These are phyloP conservation scores for Pollenia labialis DNA, from an alignment of 2,888 invertebrate genomes.

Conservation along the genomic window DNA sequence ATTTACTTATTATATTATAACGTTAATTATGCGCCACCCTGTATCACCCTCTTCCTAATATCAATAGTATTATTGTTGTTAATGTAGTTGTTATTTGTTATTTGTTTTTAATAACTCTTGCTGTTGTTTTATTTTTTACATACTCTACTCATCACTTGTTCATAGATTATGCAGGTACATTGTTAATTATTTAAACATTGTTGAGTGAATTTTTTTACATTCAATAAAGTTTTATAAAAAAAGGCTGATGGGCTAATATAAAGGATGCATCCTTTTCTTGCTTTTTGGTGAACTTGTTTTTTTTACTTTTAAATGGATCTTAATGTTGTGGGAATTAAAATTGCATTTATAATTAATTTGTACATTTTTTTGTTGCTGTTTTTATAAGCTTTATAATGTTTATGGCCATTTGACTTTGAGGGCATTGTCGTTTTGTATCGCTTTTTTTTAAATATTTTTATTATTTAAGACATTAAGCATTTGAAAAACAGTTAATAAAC, in stretches of 20 bases:
- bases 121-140: constrained; percentile 65
- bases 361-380: constrained; percentile 43
- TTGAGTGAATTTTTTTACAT: constrained; percentile 64
- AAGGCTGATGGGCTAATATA: background rate
- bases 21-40: too few species aligned
- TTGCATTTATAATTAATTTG: constrained; percentile 69
- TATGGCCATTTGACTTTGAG: constrained; percentile 77
- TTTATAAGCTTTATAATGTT: constrained; percentile 31
- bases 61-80: constrained; percentile 11
- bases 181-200: constrained; percentile 80
- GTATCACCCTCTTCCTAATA: constrained; percentile 55
- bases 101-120: constrained; percentile 53
- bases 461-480: too few species aligned
- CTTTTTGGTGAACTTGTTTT: constrained; percentile 8
- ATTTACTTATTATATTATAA: too few species aligned
- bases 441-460: background rate
- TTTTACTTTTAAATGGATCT: constrained; percentile 53
- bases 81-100: constrained; percentile 48
- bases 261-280: constrained; percentile 46
- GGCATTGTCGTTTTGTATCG: constrained; percentile 27
- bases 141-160: constrained; percentile 81
- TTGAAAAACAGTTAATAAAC: too few species aligned
- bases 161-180: constrained; percentile 82
- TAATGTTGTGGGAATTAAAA: constrained; percentile 70
- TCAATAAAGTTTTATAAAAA: constrained; percentile 13